phyloP scores from a whole-genome alignment of 2,113 vertebrate genomes.

The Pluvianellus socialis region DNA sequence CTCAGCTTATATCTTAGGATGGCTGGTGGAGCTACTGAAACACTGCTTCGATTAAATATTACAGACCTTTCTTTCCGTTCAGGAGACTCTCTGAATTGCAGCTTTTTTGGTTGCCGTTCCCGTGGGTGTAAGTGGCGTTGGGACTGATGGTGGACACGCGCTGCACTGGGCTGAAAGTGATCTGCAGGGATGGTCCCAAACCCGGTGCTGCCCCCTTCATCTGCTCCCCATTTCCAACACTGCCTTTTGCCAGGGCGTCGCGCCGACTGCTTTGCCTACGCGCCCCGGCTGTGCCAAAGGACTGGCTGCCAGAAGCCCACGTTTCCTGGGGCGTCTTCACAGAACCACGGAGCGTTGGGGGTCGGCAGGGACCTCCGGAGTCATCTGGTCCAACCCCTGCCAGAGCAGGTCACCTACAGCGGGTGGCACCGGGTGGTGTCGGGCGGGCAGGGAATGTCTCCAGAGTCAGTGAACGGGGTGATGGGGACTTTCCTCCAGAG shows the following conservation, averaged over 20 bases:
- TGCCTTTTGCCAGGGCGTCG: neutral
- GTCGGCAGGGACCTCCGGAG: too few species aligned
- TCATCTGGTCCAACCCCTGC: too few species aligned
- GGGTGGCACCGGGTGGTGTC: too few species aligned
- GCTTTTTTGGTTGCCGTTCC: neutral
- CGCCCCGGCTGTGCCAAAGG: neutral
- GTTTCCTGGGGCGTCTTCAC: neutral
- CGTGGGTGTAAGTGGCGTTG: fast-evolving
- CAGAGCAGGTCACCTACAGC: too few species aligned
- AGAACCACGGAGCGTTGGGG: too few species aligned
- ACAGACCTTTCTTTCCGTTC: neutral
- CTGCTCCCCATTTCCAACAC: fast-evolving
- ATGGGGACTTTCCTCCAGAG: neutral
- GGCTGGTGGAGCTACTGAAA: neutral
- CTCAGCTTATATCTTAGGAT: fast-evolving
- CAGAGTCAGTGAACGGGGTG: neutral
- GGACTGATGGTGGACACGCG: fast-evolving
- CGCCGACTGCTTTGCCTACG: fast-evolving
- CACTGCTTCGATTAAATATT: fast-evolving
- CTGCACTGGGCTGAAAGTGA: neutral
- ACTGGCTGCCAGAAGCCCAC: fast-evolving
- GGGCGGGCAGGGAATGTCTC: too few species aligned
- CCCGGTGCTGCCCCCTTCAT: neutral
- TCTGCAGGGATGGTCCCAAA: neutral
- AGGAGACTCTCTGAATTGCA: neutral